Evolutionary conservation across 2,888 invertebrate genomes (phyloP).

Genomic region (Exocentrus adspersus): DNA sequence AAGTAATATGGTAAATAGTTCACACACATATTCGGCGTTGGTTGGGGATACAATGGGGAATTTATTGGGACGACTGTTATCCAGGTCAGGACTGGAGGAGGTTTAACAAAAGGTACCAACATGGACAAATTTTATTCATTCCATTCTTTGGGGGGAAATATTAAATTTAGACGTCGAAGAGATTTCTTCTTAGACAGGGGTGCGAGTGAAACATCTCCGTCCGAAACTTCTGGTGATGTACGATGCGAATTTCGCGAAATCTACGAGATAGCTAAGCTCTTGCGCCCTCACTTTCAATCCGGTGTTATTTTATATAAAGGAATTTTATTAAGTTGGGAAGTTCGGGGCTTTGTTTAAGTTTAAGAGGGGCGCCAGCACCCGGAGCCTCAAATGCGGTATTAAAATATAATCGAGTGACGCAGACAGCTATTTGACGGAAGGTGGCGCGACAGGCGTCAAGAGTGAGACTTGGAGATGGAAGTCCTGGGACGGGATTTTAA

Average conservation of each 20-base stretch:
- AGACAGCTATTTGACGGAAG: neutral
- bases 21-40: too few relatives aligned
- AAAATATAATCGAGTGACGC: neutral
- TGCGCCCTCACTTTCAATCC: conserved; percentile 2
- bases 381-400: neutral
- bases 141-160: too few relatives aligned
- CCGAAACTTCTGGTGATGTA: neutral
- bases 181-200: too few relatives aligned
- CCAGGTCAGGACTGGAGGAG: too few relatives aligned
- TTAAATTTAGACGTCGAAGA: too few relatives aligned
- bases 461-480: neutral
- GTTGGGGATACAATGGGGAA: too few relatives aligned
- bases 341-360: neutral
- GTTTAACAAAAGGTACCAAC: too few relatives aligned
- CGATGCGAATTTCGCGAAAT: conserved; percentile 5
- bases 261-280: conserved; percentile 6
- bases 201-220: too few relatives aligned
- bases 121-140: too few relatives aligned
- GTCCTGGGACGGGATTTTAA: neutral
- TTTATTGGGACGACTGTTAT: too few relatives aligned
- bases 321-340: conserved; percentile 9
- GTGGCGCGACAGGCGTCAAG: neutral
- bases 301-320: conserved; percentile 15
- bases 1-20: too few relatives aligned
- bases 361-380: neutral